Base-by-base conservation (phyloP, 2,888 invertebrate species). In the Subacronicta megacephala region DNA sequence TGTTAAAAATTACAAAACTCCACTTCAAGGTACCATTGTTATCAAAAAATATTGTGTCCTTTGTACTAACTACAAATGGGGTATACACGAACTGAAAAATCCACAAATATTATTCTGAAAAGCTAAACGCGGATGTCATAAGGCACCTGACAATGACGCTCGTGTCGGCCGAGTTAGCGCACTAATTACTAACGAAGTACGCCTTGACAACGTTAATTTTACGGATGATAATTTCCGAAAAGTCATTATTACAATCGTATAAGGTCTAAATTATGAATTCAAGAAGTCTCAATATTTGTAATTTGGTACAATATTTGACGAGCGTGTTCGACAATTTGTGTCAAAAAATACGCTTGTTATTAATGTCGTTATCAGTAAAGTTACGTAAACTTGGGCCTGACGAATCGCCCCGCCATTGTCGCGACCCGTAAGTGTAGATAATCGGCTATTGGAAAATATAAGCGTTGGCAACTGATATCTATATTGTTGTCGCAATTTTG, bases 101-200 rank as follows among this genome's bases (percentile, higher is more conserved):
- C 78, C 59, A 83, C 82, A 87, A 84, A 84, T 76, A 79, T 83
- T 83, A 81, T 82, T 77, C 76, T 77, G 73, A 80, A 78, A 80
- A 69, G 59, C 70, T 71, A 66, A 79, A 84, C 75, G 75, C 77
- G 78, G 75, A 82, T 82, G 78, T 80, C 76, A 81, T 74, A 84
- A 85, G 83, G 81, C 71, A 33, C 26, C 59, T 61, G 58, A 89
- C 85, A 87, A 85, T 80, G 73, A 67, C 47, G 52, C 73, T 84
- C 89, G 86, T 90, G 90, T 82, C 71, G 72, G 67, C 72, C 71
- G 73, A 81, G 83, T 89, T 88, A 88, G 84, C 76, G 74, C 50
- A 82, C 77, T 88, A 88, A 90, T 90, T 88, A 87, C 78, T 77
- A 55, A 76, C 81, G 76, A 76, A 80, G 80, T 78, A 77, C 46